phyloP scores from a whole-genome alignment of 2,797 vertebrate genomes.

The Peromyscus eremicus region DNA sequence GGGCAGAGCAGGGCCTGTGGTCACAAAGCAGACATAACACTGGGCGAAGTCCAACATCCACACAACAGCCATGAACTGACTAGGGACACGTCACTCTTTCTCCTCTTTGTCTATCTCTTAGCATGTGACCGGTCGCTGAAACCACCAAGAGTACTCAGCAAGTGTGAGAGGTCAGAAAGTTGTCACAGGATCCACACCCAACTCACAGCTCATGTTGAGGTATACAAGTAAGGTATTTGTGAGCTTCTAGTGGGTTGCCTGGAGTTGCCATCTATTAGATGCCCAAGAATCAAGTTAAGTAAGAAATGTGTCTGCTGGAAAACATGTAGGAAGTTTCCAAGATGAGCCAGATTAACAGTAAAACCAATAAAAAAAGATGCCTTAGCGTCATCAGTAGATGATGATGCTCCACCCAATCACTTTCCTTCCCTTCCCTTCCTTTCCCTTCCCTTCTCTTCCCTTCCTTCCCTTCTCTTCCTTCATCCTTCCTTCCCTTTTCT shows the following conservation, averaged over 20 bases:
- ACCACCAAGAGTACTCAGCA: not conserved
- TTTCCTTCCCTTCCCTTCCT: too few relatives aligned
- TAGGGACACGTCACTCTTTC: not conserved
- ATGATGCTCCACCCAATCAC: not conserved
- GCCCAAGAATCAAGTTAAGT: not conserved
- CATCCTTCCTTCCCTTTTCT: not conserved
- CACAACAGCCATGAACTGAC: fast-evolving
- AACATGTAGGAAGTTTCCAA: not conserved
- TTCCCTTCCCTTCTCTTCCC: not conserved
- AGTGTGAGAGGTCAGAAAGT: not conserved
- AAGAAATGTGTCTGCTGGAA: not conserved
- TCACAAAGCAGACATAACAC: not conserved
- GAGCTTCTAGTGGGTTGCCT: not conserved
- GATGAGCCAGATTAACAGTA: not conserved
- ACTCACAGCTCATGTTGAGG: not conserved
- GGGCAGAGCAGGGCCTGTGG: not conserved
- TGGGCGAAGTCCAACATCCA: not conserved
- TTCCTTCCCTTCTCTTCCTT: not conserved
- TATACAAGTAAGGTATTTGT: not conserved
- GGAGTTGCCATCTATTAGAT: not conserved
- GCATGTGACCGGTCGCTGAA: not conserved
- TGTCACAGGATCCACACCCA: too few relatives aligned
- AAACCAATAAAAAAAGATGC: not conserved
- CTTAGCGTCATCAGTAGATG: not conserved
- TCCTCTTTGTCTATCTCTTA: not conserved